Conservation (phyloP, 2,888 invertebrate species). For the Pandemis corylana region DNA sequence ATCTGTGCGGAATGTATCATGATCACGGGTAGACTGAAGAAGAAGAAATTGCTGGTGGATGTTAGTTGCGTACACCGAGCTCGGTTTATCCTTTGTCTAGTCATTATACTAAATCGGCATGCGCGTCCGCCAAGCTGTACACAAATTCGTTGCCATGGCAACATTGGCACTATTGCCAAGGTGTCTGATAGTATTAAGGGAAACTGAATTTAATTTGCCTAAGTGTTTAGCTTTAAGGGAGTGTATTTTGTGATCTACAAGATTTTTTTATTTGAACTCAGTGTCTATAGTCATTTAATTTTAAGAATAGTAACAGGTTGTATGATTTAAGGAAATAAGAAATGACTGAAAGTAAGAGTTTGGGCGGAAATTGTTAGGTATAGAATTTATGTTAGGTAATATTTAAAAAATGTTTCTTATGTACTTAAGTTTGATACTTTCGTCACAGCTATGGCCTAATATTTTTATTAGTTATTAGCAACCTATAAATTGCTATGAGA, state of each 20-base stretch:
- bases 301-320: not conserved
- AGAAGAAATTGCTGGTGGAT: no score
- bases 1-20: no score
- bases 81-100: not conserved
- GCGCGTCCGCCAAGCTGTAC: constrained; percentile 32
- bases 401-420: not conserved
- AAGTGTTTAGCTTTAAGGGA: constrained; percentile 22
- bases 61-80: no score
- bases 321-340: not conserved
- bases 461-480: no score
- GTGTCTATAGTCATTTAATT: constrained; percentile 24
- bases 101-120: constrained; percentile 5
- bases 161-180: constrained; percentile 4
- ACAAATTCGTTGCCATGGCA: not conserved
- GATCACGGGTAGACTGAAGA: no score
- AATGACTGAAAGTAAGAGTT: no score
- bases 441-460: no score
- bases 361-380: not conserved
- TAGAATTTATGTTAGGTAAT: not conserved
- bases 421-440: not conserved
- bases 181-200: constrained; percentile 6
- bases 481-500: no score
- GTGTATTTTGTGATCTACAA: constrained; percentile 35
- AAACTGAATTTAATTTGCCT: constrained; percentile 28
- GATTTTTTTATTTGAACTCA: not conserved